Base-by-base conservation (phyloP, 2,113 vertebrate species). In the Myanophis thanlyinensis region DNA sequence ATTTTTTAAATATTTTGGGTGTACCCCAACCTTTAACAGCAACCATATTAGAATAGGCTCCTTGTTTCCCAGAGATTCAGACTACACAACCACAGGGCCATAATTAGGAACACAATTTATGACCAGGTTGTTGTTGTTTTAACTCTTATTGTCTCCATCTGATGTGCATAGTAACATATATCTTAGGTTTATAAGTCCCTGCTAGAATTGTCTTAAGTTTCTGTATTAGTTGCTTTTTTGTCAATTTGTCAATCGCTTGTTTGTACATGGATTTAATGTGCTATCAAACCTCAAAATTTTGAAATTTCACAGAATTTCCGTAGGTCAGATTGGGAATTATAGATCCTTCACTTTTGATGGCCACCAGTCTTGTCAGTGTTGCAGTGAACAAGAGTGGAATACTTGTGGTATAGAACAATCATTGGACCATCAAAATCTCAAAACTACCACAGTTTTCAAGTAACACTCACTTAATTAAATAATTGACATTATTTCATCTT, bases 181-280 rank as follows among this genome's bases (percentile, higher is more conserved):
- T 52, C 85, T 87, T 27, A 49, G 15, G 5, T 23, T 89, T 89
- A 7, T 1, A 0, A 0, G 0, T 27, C 11, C 47, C 23, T 86
- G 46, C 47, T 48, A 46, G 47, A 27, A 48, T 40, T 73, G n/a
- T 35, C n/a, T 80, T 80, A 35, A 1, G 5, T 80, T 80, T 80
- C 15, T 20, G 35, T 35, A 80, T 40, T 5, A 40, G 35, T 40
- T 80, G 18, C 18, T 80, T 40, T 80, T 80, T 40, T 8, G 35
- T 40, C 67, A 2, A 49, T 91, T 92, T 89, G 90, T 20, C 89
- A 47, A 91, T 40, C 90, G 96, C 91, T 92, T 94, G 94, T 51
- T 89, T 67, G 54, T 10, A 4, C 92, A 80, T 93, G 53, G 5
- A 11, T 52, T 35, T 88, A 91, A 93, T 95, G 35, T 51, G 47